Percentiles rank a stretch among this genome's conserved stretches.
phyloP scores from a whole-genome alignment of 2,113 vertebrate species.

The Manacus vitellinus region DNA sequence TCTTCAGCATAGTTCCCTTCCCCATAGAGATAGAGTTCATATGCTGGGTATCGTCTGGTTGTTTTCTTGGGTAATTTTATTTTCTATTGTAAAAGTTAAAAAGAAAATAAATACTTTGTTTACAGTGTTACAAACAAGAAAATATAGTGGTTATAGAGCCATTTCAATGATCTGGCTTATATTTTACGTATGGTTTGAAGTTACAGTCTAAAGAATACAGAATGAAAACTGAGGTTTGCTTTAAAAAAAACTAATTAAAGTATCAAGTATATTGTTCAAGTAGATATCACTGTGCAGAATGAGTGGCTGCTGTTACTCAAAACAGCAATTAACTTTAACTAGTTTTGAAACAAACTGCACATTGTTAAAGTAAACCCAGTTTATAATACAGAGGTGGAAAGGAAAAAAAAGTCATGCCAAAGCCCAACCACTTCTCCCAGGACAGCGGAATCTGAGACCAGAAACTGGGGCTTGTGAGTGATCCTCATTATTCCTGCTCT shows the following conservation, averaged over 20 bases:
- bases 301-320: not conserved
- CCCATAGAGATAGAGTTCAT: constrained; percentile 94
- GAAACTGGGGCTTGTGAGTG: fast-evolving
- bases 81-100: constrained; percentile 75
- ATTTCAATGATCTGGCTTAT: not conserved
- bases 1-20: constrained; percentile 91
- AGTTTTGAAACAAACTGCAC: not conserved
- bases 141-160: not conserved
- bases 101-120: not conserved
- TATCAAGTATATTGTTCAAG: not conserved
- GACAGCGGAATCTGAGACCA: not conserved
- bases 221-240: not conserved
- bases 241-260: not conserved
- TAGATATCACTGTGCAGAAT: not conserved
- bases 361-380: not conserved
- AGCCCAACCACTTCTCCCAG: not conserved
- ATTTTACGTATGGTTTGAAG: not conserved
- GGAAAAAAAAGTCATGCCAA: not conserved
- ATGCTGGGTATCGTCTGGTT: constrained; percentile 84
- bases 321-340: not conserved
- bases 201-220: not conserved
- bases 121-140: not conserved
- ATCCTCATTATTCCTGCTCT: not conserved
- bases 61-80: constrained; percentile 88
- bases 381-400: fast-evolving